phyloP scores from a whole-genome alignment of 2,113 vertebrate genomes.

The Gadus chalcogrammus region DNA sequence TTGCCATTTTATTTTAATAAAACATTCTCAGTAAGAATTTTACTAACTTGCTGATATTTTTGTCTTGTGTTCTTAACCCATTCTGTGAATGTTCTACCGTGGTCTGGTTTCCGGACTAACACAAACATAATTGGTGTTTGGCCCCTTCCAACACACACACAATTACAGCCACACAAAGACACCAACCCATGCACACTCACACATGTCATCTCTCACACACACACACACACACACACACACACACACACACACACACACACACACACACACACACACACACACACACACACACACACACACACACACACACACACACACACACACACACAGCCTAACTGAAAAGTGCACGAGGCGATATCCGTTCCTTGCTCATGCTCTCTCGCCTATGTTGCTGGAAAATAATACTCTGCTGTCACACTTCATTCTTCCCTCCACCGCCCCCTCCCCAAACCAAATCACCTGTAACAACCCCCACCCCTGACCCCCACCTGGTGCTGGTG shows the following conservation, averaged over 20 bases:
- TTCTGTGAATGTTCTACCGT: conserved; percentile 77
- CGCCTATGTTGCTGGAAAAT: conserved; percentile 61
- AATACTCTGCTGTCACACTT: conserved; percentile 58
- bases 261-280: conserved; percentile 25
- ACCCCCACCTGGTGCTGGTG: conserved; percentile 15
- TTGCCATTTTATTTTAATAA: conserved; percentile 86
- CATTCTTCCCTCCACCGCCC: conserved; percentile 40
- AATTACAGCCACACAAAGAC: conserved; percentile 24
- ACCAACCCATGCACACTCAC: conserved; percentile 4
- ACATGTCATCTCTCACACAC: conserved; percentile 45
- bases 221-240: conserved; percentile 5
- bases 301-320: conserved; percentile 10
- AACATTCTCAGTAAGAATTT: conserved; percentile 87
- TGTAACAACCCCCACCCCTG: conserved; percentile 44
- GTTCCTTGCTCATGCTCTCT: conserved; percentile 58
- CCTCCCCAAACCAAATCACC: conserved; percentile 45
- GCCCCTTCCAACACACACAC: conserved; percentile 51
- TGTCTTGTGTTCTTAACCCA: conserved; percentile 82
- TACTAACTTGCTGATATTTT: conserved; percentile 85
- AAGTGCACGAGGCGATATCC: conserved; percentile 59
- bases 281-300: conserved; percentile 14
- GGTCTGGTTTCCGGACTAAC: conserved; percentile 83
- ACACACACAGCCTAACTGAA: conserved; percentile 60
- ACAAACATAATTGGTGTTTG: conserved; percentile 75
- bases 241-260: conserved; percentile 28